Conservation (phyloP, 2,113 vertebrate genomes). For the Centropus bengalensis region DNA sequence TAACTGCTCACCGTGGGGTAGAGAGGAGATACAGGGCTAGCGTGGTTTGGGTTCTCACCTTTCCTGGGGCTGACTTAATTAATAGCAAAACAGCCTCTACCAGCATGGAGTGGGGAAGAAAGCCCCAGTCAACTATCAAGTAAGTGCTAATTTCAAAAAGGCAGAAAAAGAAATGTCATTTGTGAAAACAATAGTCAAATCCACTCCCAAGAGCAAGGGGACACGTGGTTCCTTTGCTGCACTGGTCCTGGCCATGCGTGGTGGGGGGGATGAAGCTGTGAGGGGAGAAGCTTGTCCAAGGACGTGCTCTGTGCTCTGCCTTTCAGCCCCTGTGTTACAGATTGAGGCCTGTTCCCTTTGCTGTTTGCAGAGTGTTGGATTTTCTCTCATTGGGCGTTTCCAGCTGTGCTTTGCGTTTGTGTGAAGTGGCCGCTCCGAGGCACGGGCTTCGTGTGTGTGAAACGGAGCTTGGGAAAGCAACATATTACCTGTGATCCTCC, state of each 20-base stretch:
- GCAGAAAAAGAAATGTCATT: background rate
- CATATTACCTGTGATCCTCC: background rate
- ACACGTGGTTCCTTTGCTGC: background rate
- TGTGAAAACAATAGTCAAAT: background rate
- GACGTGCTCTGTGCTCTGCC: background rate
- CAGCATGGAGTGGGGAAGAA: background rate
- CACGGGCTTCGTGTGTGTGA: background rate
- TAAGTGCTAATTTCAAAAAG: background rate
- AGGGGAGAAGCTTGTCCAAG: background rate
- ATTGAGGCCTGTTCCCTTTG: background rate
- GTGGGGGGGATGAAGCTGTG: too few relatives aligned
- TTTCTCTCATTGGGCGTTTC: background rate
- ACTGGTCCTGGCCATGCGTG: rapidly evolving
- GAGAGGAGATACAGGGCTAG: background rate
- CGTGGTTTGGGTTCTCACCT: background rate
- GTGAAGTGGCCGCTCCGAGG: background rate
- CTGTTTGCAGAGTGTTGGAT: background rate
- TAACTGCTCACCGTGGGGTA: background rate
- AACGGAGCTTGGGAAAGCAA: background rate
- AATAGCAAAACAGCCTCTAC: background rate
- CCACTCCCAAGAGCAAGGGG: background rate
- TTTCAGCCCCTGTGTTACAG: background rate
- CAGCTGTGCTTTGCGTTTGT: background rate
- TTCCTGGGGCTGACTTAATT: background rate
- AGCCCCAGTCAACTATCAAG: background rate